These are phyloP conservation scores for Porites lobata DNA, from an alignment of 92 coral and sea anemone genomes.

Conservation along the genomic window DNA sequence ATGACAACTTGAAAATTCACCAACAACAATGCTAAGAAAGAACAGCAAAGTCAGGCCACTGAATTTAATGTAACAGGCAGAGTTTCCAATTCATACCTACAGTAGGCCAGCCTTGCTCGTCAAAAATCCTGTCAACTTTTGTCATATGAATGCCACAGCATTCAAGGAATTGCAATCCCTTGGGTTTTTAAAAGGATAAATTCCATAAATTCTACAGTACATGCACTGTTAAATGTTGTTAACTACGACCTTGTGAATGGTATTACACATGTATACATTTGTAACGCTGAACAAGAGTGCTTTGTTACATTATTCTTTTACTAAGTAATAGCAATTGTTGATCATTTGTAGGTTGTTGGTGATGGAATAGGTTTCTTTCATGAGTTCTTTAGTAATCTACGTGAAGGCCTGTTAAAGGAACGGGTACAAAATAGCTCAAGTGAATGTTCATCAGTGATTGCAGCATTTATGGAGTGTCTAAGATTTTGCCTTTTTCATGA, in stretches of 20 bases:
- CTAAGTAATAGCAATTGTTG: background rate
- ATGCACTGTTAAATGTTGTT: no score
- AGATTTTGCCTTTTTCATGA: constrained; percentile 68
- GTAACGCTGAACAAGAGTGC: background rate
- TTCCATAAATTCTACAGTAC: no score
- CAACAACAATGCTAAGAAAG: no score
- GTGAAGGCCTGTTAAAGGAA: constrained; percentile 77
- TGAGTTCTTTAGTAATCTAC: constrained; percentile 80
- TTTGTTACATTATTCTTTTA: background rate
- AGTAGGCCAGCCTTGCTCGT: background rate
- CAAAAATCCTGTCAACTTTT: background rate
- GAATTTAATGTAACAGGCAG: no score
- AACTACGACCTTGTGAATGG: no score
- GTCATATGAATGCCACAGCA: background rate
- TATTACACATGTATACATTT: no score
- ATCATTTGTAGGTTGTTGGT: constrained; percentile 40
- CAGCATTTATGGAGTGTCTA: constrained; percentile 95
- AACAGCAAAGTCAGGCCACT: no score
- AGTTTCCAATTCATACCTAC: no score
- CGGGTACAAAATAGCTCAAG: constrained; percentile 82
- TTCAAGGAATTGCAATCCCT: background rate
- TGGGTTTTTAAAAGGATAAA: background rate
- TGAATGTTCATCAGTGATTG: constrained; percentile 84
- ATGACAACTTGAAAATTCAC: no score
- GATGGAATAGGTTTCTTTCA: constrained; percentile 74